Base-by-base conservation (phyloP, 2,797 vertebrate species). In the Labroides dimidiatus region DNA sequence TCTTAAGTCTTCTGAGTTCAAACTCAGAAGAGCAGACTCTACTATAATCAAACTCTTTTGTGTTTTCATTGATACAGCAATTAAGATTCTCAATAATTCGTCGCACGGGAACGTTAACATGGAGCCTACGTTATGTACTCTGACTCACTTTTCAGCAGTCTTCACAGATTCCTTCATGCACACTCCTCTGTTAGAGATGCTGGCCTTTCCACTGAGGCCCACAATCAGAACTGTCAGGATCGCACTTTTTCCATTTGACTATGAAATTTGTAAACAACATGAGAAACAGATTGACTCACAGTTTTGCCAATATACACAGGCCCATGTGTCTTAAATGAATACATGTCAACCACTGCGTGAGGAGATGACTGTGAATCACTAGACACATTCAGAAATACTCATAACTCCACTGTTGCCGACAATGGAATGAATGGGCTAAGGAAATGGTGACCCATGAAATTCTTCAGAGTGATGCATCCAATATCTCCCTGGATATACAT, bases 401-500 rank as follows among this genome's bases (percentile, higher is more conserved):
- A 82, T 78, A 89, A 84, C 87, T 47, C 87, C 84, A 41, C 86
- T 87, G 78, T 83, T 86, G 44, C 87, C 85, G 5, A 87, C 72
- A 0, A 92, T 91, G 43, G 98, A 97, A 86, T 98, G 88, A 97
- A 96, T 0, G 96, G 96, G 5, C 96, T 95, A 37, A 97, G 88
- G 81, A 94, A 93, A 0, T 93, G 91, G 82, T 97, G 96, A 71
- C 96, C 97, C 96, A 98, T 97, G 64, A 97, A 98, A 69, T 98
- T 97, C 89, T 90, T 97, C 51, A 97, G 80, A 42, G 94, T 94
- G 83, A 98, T 93, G 81, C 88, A 57, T 54, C 87, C 86, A 0
- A 78, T 82, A 10, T 88, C 84, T 2, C 88, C 86, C 81, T 87
- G 1, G 16, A 33, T 53, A 50, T 3, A 67, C 12, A 64, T 0